Percentiles rank a stretch among this genome's conserved stretches.
phyloP scores from a whole-genome alignment of 2,113 vertebrate species.

The Passer domesticus region DNA sequence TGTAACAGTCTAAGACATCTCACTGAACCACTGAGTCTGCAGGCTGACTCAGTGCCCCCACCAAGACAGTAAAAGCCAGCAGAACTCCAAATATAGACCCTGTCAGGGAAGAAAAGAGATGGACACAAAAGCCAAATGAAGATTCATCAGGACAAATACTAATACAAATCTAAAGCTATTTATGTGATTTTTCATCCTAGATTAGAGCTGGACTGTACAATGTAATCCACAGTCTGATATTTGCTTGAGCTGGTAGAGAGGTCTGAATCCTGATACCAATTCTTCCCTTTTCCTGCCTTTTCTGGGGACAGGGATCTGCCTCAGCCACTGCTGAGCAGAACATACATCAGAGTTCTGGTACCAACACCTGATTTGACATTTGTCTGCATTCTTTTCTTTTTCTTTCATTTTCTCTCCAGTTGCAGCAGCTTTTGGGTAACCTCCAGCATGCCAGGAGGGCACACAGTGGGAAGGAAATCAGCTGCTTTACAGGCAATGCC shows the following conservation, averaged over 20 bases:
- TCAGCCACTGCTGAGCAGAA: background rate
- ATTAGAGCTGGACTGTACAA: background rate
- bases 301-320: background rate
- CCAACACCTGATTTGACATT: background rate
- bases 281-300: background rate
- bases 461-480: background rate
- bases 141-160: background rate
- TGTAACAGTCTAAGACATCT: background rate
- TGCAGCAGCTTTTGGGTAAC: background rate
- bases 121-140: background rate
- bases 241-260: background rate
- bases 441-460: background rate
- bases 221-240: background rate
- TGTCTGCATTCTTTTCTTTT: background rate
- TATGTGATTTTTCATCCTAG: background rate
- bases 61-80: background rate
- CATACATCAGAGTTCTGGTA: background rate
- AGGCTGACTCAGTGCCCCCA: background rate
- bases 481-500: background rate
- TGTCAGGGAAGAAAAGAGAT: background rate
- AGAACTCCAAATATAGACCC: background rate
- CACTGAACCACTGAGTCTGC: background rate
- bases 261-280: background rate
- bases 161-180: background rate
- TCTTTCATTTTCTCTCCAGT: background rate